A percentile compares a stretch with the other conserved stretches of the same genome.
Evolutionary conservation across 2,797 vertebrate species (phyloP).

Genomic region (Thamnophis elegans): DNA sequence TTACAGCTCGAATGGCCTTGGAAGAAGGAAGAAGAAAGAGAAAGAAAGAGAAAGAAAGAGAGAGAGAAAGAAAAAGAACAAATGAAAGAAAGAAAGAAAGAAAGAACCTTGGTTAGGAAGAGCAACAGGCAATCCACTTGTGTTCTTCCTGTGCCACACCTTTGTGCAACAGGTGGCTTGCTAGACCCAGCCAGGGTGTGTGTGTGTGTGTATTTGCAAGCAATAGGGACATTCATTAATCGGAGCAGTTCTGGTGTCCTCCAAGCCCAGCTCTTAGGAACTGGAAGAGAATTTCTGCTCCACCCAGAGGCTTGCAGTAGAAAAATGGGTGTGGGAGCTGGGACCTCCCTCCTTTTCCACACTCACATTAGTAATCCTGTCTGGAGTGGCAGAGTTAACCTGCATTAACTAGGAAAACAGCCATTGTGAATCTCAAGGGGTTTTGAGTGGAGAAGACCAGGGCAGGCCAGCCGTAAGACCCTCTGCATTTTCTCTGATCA

Average conservation of each 20-base stretch:
- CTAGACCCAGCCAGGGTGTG: too few species aligned
- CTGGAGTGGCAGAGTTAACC: too few species aligned
- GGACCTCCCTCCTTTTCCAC: not conserved
- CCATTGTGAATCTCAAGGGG: too few species aligned
- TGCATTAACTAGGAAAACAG: not conserved
- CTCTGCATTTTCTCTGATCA: not conserved
- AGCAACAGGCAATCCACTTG: too few species aligned
- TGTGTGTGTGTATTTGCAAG: too few species aligned
- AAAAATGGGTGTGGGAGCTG: not conserved
- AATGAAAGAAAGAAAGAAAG: accelerated
- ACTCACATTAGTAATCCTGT: too few species aligned
- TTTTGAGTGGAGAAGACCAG: not conserved
- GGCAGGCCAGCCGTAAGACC: accelerated
- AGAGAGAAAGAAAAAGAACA: too few species aligned
- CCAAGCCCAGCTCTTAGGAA: not conserved
- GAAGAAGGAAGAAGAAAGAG: too few species aligned
- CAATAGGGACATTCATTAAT: not conserved
- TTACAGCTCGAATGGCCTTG: too few species aligned
- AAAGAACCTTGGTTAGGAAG: not conserved
- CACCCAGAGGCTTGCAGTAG: not conserved
- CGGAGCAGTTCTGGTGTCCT: not conserved
- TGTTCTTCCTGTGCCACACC: not conserved
- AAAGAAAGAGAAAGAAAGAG: too few species aligned
- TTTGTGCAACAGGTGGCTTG: not conserved
- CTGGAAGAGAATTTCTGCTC: not conserved